A percentile compares a stretch with the other conserved stretches of the same genome.
Evolutionary conservation across 2,113 vertebrate genomes (phyloP).

Genomic region (Probosciger aterrimus): DNA sequence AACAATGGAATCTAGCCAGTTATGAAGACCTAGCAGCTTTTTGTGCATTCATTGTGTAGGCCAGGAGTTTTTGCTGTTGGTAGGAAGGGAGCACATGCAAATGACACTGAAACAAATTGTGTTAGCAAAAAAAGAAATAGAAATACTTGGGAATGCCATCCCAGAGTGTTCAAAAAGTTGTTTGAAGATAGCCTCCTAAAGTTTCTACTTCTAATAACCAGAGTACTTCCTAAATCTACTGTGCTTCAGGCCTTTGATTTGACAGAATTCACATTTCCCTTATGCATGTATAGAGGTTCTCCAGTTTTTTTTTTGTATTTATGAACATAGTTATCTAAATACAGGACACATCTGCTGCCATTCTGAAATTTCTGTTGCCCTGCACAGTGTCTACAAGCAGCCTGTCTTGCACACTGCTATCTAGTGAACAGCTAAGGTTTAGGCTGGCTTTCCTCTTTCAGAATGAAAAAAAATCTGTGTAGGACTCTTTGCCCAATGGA

Average conservation of each 20-base stretch:
- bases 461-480: neutral
- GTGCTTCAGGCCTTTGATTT: neutral
- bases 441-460: neutral
- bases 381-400: neutral
- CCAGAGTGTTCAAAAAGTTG: neutral
- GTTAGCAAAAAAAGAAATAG: neutral
- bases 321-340: neutral
- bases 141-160: neutral
- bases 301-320: neutral
- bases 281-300: neutral
- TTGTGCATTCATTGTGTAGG: neutral
- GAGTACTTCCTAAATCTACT: neutral
- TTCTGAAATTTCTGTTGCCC: neutral
- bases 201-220: neutral
- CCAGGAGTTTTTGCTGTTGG: neutral
- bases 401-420: neutral
- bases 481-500: neutral
- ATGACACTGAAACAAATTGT: neutral
- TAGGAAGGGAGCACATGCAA: neutral
- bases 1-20: neutral
- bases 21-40: neutral
- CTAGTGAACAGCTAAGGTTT: neutral
- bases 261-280: neutral
- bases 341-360: neutral
- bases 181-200: neutral